A percentile compares a stretch with the other conserved stretches of the same genome.
phyloP scores from a whole-genome alignment of 2,888 invertebrate genomes.

The Agapostemon virescens region DNA sequence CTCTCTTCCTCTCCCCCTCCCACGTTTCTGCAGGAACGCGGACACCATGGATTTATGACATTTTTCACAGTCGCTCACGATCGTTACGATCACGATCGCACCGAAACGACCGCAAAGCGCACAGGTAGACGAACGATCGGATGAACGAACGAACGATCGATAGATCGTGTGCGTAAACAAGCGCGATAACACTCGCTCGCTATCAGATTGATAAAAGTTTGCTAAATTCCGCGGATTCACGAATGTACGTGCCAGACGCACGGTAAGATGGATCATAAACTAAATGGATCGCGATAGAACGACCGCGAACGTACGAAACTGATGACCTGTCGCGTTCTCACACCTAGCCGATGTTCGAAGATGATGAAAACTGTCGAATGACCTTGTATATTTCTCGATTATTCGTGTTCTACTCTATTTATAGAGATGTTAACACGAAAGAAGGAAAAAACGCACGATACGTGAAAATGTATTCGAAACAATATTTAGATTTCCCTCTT shows the following conservation, averaged over 20 bases:
- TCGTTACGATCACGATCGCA: background rate
- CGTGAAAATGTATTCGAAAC: background rate
- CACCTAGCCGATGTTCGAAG: background rate
- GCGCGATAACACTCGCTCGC: background rate
- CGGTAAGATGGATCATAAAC: slow-evolving; percentile 55
- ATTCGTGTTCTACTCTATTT: background rate
- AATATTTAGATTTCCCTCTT: background rate
- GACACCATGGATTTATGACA: slow-evolving; percentile 63
- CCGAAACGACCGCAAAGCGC: background rate
- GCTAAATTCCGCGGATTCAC: slow-evolving; percentile 29
- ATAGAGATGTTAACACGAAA: background rate
- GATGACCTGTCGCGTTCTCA: background rate
- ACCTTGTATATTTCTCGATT: background rate
- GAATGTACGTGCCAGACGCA: slow-evolving; percentile 48
- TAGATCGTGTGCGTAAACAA: background rate
- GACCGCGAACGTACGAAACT: slow-evolving; percentile 13
- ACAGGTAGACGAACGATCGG: background rate
- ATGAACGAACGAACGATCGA: background rate
- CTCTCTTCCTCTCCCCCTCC: slow-evolving; percentile 61
- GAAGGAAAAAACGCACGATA: background rate
- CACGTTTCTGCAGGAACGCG: slow-evolving; percentile 54
- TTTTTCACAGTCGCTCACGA: slow-evolving; percentile 42
- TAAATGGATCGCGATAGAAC: slow-evolving; percentile 39
- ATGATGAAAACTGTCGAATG: background rate
- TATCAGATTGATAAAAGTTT: slow-evolving; percentile 23